These are phyloP conservation scores for Coregonus sp. DNA, from an alignment of 2,797 vertebrate species.

Conservation along the genomic window DNA sequence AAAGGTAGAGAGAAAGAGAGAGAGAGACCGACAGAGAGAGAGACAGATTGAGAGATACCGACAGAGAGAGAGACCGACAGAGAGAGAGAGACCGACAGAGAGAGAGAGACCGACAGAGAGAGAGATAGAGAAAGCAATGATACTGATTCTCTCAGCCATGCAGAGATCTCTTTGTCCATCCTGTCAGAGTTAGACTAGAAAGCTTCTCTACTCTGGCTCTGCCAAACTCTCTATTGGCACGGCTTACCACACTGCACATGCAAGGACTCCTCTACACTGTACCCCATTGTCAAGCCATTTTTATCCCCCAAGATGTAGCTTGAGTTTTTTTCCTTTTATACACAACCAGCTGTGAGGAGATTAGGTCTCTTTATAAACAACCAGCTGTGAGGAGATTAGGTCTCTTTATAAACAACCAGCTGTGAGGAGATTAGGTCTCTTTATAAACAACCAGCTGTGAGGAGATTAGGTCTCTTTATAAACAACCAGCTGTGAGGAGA, in stretches of 20 bases:
- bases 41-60: conserved; percentile 11
- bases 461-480: conserved; percentile 15
- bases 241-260: conserved; percentile 28
- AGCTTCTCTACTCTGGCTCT: conserved; percentile 16
- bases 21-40: background rate
- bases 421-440: background rate
- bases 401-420: no score
- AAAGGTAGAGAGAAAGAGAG: background rate
- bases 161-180: conserved; percentile 2
- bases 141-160: conserved; percentile 13
- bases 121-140: conserved; percentile 17
- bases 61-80: conserved; percentile 3
- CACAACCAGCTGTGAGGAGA: conserved; percentile 14
- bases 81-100: background rate
- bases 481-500: conserved; percentile 11
- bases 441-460: conserved; percentile 28
- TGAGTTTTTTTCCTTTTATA: conserved; percentile 48
- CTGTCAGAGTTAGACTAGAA: background rate
- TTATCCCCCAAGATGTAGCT: conserved; percentile 14
- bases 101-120: background rate
- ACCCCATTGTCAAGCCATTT: conserved; percentile 40
- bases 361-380: background rate
- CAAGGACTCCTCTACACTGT: conserved; percentile 22
- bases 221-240: conserved; percentile 40
- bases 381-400: no score